Conservation (phyloP, 2,113 vertebrate genomes). For the Dipodomys ordii region DNA sequence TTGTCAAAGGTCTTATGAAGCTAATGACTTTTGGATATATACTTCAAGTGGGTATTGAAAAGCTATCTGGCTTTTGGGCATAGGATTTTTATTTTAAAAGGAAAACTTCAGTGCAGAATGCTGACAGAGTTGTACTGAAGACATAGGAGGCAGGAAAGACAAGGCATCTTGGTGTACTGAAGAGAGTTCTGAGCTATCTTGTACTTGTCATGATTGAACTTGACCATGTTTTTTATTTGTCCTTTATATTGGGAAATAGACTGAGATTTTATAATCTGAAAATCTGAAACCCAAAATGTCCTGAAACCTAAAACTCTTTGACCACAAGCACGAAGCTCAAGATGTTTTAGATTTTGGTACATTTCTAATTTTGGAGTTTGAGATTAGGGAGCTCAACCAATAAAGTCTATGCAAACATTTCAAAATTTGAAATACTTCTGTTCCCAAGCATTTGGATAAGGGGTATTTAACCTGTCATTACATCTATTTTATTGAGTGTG, state of each 20-base stretch:
- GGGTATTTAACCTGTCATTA: neutral
- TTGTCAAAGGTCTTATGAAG: constrained; percentile 54
- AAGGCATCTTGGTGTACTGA: neutral
- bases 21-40: constrained; percentile 52
- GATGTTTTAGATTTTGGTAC: neutral
- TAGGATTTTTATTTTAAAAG: constrained; percentile 56
- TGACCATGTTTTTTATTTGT: neutral
- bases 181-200: neutral
- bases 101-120: neutral
- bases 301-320: neutral
- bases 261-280: neutral
- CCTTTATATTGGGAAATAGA: neutral
- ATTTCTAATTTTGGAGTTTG: neutral
- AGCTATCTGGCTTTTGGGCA: constrained; percentile 36
- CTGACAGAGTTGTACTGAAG: neutral
- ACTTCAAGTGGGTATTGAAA: constrained; percentile 59
- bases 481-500: constrained; percentile 21
- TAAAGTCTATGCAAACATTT: neutral
- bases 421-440: neutral
- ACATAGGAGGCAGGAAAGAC: neutral
- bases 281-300: neutral
- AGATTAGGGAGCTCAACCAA: neutral
- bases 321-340: neutral
- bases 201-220: neutral
- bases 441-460: neutral